Evolutionary conservation across 1,140 invertebrate genomes (phyloP).

Genomic region (Penaeus vannamei): DNA sequence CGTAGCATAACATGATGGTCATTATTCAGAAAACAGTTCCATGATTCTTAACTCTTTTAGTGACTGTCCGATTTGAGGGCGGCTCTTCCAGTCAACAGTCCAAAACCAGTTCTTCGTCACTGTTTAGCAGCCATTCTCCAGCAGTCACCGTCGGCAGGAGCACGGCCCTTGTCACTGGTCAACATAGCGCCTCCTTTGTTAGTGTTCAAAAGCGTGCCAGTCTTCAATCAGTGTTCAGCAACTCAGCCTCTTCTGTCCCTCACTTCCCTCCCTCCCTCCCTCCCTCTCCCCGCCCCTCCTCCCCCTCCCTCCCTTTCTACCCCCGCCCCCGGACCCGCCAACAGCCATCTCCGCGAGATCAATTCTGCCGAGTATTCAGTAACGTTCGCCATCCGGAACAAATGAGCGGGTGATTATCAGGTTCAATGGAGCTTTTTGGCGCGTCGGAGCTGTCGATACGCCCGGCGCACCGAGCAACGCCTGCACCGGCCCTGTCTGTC

Average conservation of each 20-base stretch:
- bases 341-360: conserved; percentile 23
- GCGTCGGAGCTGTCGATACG: conserved; percentile 50
- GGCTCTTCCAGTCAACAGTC: too few species aligned
- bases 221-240: too few species aligned
- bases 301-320: conserved; percentile 1
- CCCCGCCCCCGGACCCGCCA: neutral
- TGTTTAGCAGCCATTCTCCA: too few species aligned
- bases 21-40: too few species aligned
- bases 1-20: too few species aligned
- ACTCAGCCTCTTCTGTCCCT: neutral
- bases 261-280: neutral
- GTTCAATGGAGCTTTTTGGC: conserved; percentile 58
- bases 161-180: too few species aligned
- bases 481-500: neutral
- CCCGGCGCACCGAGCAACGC: conserved; percentile 13
- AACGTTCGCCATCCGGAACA: conserved; percentile 49
- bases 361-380: conserved; percentile 51
- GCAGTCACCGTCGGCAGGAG: too few species aligned
- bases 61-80: too few species aligned
- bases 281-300: conserved; percentile 8
- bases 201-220: too few species aligned
- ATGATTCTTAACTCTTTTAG: too few species aligned
- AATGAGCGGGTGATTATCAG: conserved; percentile 59
- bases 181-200: too few species aligned
- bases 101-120: too few species aligned